Conservation (phyloP, 2,113 vertebrate species). For the Eretmochelys imbricata region DNA sequence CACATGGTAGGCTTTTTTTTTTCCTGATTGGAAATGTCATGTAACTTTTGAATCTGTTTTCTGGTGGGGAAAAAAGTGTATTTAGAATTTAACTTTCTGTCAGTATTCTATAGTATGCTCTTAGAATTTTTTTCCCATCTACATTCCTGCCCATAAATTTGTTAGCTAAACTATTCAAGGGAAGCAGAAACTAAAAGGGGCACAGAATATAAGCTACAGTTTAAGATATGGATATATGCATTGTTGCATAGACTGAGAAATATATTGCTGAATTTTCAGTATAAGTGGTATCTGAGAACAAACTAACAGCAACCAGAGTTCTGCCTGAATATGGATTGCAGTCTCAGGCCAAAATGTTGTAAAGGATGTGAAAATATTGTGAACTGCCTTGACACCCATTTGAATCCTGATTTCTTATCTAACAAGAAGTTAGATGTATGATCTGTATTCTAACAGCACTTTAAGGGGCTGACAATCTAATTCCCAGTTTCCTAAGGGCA, state of each 20-base stretch:
- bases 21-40: neutral
- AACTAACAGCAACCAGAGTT: neutral
- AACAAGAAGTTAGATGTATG: neutral
- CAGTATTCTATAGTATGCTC: neutral
- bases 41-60: conserved; percentile 11
- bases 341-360: neutral
- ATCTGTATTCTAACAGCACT: neutral
- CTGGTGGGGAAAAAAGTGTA: neutral
- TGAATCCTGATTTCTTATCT: neutral
- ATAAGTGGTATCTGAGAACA: neutral
- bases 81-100: neutral
- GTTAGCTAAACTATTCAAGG: neutral
- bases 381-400: neutral
- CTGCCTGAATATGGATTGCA: neutral
- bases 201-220: neutral
- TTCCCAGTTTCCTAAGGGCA: neutral
- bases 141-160: neutral
- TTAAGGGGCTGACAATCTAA: neutral
- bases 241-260: neutral
- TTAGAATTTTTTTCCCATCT: neutral
- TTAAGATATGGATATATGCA: neutral
- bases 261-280: neutral
- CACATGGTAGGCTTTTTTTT: neutral
- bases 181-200: neutral
- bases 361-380: neutral